phyloP scores from a whole-genome alignment of 2,113 vertebrate genomes.

The Antennarius striatus region DNA sequence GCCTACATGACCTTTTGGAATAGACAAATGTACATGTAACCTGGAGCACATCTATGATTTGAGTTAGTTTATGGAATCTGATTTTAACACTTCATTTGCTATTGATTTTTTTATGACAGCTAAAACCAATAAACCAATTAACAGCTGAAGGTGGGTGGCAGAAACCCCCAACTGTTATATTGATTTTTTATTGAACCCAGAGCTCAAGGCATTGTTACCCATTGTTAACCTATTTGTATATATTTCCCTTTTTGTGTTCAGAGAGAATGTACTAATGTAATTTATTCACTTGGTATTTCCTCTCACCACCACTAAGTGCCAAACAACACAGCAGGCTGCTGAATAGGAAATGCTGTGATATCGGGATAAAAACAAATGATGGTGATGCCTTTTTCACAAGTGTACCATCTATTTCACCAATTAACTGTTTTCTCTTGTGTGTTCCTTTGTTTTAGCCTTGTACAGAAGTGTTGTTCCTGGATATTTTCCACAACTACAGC shows the following conservation, averaged over 20 bases:
- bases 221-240: neutral
- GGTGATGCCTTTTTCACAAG: neutral
- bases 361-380: neutral
- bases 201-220: conserved; percentile 8
- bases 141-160: neutral
- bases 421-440: conserved; percentile 28
- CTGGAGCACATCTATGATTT: neutral
- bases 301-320: neutral
- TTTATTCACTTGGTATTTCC: neutral
- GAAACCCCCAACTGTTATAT: conserved; percentile 11
- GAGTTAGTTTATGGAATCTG: neutral
- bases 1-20: conserved; percentile 26
- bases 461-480: conserved; percentile 97
- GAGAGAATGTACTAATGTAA: neutral
- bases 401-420: neutral
- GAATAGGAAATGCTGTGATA: neutral
- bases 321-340: conserved; percentile 3
- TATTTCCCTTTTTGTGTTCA: conserved; percentile 8
- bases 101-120: conserved; percentile 6
- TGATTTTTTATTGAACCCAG: conserved; percentile 30
- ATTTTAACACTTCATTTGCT: neutral
- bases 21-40: neutral
- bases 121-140: conserved; percentile 1
- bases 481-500: conserved; percentile 97
- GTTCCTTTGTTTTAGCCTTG: conserved; percentile 83